These are phyloP conservation scores for Adela reaumurella DNA, from an alignment of 2,888 invertebrate genomes.

Conservation along the genomic window DNA sequence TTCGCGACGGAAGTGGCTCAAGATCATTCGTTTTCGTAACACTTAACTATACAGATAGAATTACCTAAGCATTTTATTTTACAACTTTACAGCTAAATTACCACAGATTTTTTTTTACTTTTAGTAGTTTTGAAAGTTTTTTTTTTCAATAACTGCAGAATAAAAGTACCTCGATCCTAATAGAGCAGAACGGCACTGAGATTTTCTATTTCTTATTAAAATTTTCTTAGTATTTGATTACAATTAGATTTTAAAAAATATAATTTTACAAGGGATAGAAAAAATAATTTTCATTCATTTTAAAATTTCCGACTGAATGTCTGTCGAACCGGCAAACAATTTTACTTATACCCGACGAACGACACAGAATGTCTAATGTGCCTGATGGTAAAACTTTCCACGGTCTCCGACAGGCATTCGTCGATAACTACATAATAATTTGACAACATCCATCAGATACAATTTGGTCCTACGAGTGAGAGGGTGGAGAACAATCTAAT, in stretches of 20 bases:
- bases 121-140: neutral
- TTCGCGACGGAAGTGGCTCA: neutral
- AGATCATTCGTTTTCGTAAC: constrained; percentile 6
- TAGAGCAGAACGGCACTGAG: neutral
- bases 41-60: constrained; percentile 8
- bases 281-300: too few relatives aligned
- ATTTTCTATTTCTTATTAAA: neutral
- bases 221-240: neutral
- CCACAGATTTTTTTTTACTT: neutral
- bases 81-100: neutral
- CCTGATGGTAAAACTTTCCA: too few relatives aligned
- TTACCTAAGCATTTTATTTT: constrained; percentile 5
- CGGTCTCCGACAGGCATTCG: too few relatives aligned
- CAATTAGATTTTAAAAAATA: neutral
- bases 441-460: too few relatives aligned
- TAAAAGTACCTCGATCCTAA: neutral
- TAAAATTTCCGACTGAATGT: too few relatives aligned
- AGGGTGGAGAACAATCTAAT: too few relatives aligned
- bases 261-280: neutral
- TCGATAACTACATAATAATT: too few relatives aligned
- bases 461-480: too few relatives aligned
- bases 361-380: too few relatives aligned
- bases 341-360: too few relatives aligned
- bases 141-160: neutral
- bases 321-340: too few relatives aligned